phyloP scores from a whole-genome alignment of 1,140 invertebrate genomes.

The Cataglyphis hispanica region DNA sequence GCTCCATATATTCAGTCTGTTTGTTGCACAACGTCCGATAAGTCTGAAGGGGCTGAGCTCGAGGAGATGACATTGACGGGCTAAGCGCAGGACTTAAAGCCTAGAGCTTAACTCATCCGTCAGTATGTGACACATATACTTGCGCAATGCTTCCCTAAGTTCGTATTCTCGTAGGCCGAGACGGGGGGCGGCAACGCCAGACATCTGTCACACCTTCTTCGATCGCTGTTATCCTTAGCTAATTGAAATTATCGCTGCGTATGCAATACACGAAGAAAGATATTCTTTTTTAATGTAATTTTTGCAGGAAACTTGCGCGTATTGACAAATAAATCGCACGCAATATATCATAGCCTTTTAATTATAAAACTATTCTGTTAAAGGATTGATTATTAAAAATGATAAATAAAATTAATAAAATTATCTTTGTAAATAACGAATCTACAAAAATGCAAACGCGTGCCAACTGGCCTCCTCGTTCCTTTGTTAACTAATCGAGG shows the following conservation, averaged over 20 bases:
- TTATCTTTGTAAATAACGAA: not conserved
- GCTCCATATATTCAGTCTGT: slow-evolving; percentile 77
- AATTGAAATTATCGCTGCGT: slow-evolving; percentile 48
- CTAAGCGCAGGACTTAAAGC: slow-evolving; percentile 85
- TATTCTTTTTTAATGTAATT: not conserved
- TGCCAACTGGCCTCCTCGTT: too few species aligned
- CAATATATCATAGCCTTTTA: not conserved
- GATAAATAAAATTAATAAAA: not conserved
- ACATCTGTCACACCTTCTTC: slow-evolving; percentile 28
- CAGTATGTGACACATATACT: slow-evolving; percentile 85
- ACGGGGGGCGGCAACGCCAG: slow-evolving; percentile 45
- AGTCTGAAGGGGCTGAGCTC: slow-evolving; percentile 85
- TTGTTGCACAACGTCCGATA: slow-evolving; percentile 84
- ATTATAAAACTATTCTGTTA: not conserved
- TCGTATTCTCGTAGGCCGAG: slow-evolving; percentile 64
- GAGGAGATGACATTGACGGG: slow-evolving; percentile 86
- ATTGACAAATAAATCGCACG: not conserved
- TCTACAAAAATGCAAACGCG: not conserved
- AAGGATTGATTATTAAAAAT: not conserved
- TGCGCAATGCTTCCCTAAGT: slow-evolving; percentile 73
- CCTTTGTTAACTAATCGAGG: not conserved
- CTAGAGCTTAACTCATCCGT: slow-evolving; percentile 85
- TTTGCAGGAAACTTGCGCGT: not conserved
- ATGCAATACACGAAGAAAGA: not conserved
- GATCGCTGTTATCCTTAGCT: slow-evolving; percentile 55